Conservation (phyloP, 2,888 invertebrate species). For the Mythimna impura region DNA sequence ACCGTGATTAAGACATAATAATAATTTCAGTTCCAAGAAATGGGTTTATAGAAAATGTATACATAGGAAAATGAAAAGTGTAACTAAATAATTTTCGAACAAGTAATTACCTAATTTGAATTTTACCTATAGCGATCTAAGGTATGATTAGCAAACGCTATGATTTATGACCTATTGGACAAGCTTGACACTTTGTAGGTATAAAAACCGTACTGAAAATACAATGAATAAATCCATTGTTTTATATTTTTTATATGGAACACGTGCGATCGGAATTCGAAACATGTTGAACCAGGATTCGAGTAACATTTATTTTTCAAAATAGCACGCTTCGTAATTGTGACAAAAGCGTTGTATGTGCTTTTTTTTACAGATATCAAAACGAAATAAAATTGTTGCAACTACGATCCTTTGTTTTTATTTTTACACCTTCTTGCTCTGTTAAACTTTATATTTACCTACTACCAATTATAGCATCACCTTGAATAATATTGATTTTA, state of each 20-base stretch:
- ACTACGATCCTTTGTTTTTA: background rate
- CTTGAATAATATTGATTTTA: background rate
- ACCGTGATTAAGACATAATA: background rate
- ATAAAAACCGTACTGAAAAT: conserved; percentile 11
- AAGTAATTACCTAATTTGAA: conserved; percentile 28
- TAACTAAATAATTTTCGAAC: conserved; percentile 10
- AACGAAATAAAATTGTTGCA: conserved; percentile 2
- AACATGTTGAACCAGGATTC: conserved; percentile 37
- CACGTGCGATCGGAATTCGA: conserved; percentile 43
- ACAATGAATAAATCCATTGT: conserved; percentile 34
- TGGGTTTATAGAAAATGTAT: background rate
- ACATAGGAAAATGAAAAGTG: conserved; percentile 1
- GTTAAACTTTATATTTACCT: background rate
- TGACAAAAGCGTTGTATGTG: conserved; percentile 31
- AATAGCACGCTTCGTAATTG: conserved; percentile 35
- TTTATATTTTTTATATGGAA: conserved; percentile 25
- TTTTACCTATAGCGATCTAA: background rate
- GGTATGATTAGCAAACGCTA: background rate
- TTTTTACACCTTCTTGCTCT: background rate
- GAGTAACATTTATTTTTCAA: conserved; percentile 42
- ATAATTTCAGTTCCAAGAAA: conserved; percentile 10
- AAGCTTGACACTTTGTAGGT: background rate
- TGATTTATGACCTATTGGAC: background rate
- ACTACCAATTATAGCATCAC: background rate
- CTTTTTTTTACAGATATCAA: conserved; percentile 14